Evolutionary conservation across 2,113 vertebrate species (phyloP).

Genomic region (Chunga burmeisteri): DNA sequence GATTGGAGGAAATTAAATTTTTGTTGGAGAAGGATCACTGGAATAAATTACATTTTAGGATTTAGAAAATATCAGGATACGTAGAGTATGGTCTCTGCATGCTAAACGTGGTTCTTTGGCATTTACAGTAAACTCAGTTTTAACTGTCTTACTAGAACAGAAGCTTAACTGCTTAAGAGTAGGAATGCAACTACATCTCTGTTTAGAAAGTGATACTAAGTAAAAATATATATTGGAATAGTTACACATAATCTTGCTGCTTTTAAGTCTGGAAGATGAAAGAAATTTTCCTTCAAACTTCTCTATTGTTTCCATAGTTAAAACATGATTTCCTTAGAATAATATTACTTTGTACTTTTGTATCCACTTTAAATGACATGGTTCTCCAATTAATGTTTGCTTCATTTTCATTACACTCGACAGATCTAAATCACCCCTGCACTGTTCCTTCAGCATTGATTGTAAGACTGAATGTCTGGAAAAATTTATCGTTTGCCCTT

Average conservation of each 20-base stretch:
- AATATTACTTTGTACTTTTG: not conserved
- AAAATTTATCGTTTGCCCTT: not conserved
- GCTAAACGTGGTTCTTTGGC: not conserved
- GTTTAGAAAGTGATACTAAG: not conserved
- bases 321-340: not conserved
- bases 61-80: not conserved
- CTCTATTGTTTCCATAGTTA: not conserved
- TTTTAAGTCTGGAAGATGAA: not conserved
- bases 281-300: not conserved
- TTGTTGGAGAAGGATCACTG: not conserved
- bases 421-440: not conserved
- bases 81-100: not conserved
- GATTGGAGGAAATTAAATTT: not conserved
- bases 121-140: not conserved
- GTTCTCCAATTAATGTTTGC: not conserved
- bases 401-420: not conserved
- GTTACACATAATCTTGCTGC: not conserved
- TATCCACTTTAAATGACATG: not conserved
- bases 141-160: not conserved
- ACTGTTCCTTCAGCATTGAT: not conserved
- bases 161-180: not conserved
- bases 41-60: not conserved
- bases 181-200: not conserved
- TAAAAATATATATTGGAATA: not conserved
- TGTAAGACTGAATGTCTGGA: not conserved